These are phyloP conservation scores for Trichosurus vulpecula DNA, from an alignment of 2,797 vertebrate species.

Conservation along the genomic window DNA sequence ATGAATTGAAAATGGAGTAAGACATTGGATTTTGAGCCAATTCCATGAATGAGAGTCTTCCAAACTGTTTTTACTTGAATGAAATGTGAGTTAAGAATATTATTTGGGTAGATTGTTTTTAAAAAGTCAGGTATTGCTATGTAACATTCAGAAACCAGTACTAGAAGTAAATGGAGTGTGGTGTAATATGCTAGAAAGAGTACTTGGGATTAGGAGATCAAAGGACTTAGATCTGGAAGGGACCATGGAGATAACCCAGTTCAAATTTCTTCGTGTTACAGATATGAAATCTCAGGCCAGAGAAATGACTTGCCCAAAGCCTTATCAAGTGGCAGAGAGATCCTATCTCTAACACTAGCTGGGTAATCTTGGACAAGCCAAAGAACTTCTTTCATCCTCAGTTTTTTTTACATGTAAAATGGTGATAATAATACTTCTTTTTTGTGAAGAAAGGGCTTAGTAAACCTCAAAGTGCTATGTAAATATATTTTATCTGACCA, in stretches of 20 bases:
- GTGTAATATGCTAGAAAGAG: not conserved
- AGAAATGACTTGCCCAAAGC: not conserved
- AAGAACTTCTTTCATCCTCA: not conserved
- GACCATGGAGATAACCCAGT: not conserved
- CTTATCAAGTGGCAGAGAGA: not conserved
- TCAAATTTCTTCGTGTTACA: too few relatives aligned
- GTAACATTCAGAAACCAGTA: not conserved
- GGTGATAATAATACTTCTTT: not conserved
- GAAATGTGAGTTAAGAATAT: not conserved
- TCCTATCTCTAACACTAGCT: not conserved
- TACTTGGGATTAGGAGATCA: not conserved
- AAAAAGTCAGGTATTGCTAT: not conserved
- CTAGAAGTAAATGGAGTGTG: not conserved
- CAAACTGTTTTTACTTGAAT: not conserved
- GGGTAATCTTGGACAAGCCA: too few relatives aligned
- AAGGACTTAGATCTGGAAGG: not conserved
- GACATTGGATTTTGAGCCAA: not conserved
- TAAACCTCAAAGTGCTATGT: not conserved
- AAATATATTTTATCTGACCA: not conserved
- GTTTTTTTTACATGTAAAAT: not conserved
- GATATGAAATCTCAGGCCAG: not conserved
- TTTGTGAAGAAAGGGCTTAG: not conserved
- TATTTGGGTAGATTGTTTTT: not conserved
- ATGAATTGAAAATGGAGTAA: not conserved
- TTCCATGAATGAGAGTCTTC: not conserved